Evolutionary conservation across 2,113 vertebrate species (phyloP), one percentile per base, ranked within the genome.

Genomic region (Symphodus melops): DNA sequence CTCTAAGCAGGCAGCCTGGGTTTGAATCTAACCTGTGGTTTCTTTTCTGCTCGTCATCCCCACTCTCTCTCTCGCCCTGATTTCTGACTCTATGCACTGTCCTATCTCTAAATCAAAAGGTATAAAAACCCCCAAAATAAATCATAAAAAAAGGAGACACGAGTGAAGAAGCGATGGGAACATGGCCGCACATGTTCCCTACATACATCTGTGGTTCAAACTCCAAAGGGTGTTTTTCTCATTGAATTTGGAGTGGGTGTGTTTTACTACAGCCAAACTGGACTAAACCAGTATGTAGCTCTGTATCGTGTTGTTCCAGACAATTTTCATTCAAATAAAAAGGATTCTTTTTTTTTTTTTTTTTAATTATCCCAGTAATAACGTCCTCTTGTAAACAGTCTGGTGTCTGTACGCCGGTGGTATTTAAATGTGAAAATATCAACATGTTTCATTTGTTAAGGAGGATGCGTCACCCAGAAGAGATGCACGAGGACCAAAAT

Each of bases 321-420:
- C 37, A 70, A 70, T 63, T 33, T 58, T 72, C 2, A 21, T n/a
- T 33, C 1, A 33, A 33, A 55, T 52, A 23, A 65, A 68, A 21
- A 62, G 44, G 9, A 25, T 37, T 0, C 0, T 7, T 62, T 77
- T 14, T 37, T 0, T 0, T 7, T 62, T 77, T 37, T 0, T 0
- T 7, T 62, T 77, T 14, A 77, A 79, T 70, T 56, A 67, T 55
- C 83, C 39, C 39, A 74, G 28, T 33, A 63, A 54, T 33, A 20
- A 42, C 46, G 0, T 33, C 54, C 14, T 65, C 62, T 44, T 51
- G 55, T 72, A 82, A 82, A 82, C 20, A 51, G 36, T 77, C 57
- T 73, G 52, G 59, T 74, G 75, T 58, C 78, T 76, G 46, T 1
- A 25, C 62, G 33, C 59, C 41, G 57, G 77, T 60, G 28, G 64